phyloP scores from a whole-genome alignment of 2,888 invertebrate genomes.

The Labia minor region DNA sequence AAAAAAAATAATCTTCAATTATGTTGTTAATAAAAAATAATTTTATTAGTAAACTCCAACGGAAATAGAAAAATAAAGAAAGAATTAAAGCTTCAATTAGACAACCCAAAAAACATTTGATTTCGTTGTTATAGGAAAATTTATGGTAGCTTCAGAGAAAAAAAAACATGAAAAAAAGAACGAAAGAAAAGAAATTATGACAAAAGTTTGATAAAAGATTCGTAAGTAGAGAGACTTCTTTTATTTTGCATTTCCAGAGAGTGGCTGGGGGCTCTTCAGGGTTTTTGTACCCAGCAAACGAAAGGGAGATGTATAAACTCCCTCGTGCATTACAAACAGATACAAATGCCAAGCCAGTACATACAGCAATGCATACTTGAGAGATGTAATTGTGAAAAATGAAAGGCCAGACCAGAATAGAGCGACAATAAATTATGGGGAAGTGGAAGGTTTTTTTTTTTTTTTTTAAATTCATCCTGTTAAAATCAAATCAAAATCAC shows the following conservation, averaged over 20 bases:
- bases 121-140: background rate
- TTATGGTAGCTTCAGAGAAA: background rate
- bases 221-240: background rate
- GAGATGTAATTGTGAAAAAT: conserved; percentile 13
- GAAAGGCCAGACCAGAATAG: background rate
- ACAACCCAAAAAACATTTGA: too few relatives aligned
- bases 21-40: too few relatives aligned
- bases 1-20: too few relatives aligned
- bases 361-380: background rate
- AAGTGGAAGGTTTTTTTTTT: background rate
- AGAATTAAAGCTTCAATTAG: too few relatives aligned
- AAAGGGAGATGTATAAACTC: background rate
- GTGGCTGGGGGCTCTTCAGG: background rate
- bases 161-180: background rate
- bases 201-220: background rate
- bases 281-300: background rate
- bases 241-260: background rate
- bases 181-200: background rate
- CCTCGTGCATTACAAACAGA: background rate
- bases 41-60: too few relatives aligned
- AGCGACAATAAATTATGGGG: background rate
- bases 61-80: too few relatives aligned
- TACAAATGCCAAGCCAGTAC: background rate
- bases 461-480: background rate
- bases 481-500: background rate